Evolutionary conservation across 1,140 invertebrate genomes (phyloP).

Genomic region (Caenorhabditis tropicalis): DNA sequence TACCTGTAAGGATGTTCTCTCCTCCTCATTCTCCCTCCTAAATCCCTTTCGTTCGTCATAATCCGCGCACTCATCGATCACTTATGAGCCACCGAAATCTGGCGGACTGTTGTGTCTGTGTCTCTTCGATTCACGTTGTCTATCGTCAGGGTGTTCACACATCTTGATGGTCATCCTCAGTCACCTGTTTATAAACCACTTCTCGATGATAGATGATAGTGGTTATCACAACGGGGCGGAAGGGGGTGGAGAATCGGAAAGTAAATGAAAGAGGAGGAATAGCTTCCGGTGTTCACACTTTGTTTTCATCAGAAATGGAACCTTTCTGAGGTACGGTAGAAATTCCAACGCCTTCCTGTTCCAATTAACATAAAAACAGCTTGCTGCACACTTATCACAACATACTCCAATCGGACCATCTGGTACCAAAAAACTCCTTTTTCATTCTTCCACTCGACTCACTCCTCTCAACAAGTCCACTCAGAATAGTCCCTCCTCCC

Average conservation of each 20-base stretch:
- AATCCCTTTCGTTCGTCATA: background rate
- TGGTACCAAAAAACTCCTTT: background rate
- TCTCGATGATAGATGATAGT: slow-evolving; percentile 42
- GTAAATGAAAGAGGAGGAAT: background rate
- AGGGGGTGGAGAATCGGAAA: background rate
- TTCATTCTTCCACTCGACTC: slow-evolving; percentile 9
- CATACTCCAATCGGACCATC: background rate
- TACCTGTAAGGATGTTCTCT: background rate
- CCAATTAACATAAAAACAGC: background rate
- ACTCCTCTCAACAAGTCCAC: slow-evolving; percentile 22
- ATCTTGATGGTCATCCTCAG: slow-evolving; percentile 25
- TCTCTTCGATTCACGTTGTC: background rate
- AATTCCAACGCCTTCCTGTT: too few species aligned
- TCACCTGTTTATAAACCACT: slow-evolving; percentile 41
- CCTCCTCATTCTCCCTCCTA: background rate
- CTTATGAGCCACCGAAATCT: slow-evolving; percentile 41
- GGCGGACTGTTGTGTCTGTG: slow-evolving; percentile 13
- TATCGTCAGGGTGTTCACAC: slow-evolving; percentile 9
- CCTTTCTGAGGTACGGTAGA: too few species aligned
- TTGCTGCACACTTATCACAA: background rate
- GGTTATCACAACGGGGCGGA: slow-evolving; percentile 29
- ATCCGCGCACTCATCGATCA: slow-evolving; percentile 39
- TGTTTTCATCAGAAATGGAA: background rate
- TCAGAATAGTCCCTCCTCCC: background rate
- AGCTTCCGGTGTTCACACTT: slow-evolving; percentile 28